Conservation (phyloP, 2,113 vertebrate species). For the Mellivora capensis region DNA sequence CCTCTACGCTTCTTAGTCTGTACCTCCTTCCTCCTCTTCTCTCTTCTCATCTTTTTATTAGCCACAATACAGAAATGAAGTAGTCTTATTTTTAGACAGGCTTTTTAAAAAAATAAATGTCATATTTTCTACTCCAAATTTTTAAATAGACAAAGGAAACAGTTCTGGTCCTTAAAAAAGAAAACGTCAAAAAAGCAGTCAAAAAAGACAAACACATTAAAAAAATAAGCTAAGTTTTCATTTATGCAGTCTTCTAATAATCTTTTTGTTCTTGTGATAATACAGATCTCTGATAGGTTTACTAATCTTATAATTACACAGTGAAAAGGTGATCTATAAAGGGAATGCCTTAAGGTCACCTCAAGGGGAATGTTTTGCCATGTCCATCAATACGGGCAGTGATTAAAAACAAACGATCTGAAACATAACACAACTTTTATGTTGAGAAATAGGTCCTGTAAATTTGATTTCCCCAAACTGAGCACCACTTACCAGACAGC, state of each 20-base stretch:
- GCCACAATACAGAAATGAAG: background rate
- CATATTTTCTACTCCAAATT: slow-evolving; percentile 12
- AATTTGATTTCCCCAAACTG: slow-evolving; percentile 3
- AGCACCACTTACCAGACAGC: slow-evolving; percentile 84
- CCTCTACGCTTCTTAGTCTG: background rate
- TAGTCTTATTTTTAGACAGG: background rate
- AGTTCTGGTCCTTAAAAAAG: background rate
- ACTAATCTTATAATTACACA: background rate
- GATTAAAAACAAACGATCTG: slow-evolving; percentile 15
- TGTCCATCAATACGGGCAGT: background rate
- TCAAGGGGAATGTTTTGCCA: background rate
- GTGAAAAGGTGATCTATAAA: slow-evolving; percentile 7
- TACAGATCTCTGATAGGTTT: background rate
- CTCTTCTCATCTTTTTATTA: background rate
- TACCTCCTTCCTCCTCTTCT: background rate
- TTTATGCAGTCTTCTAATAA: background rate
- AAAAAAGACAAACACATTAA: background rate
- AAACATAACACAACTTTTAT: background rate
- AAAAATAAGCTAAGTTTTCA: slow-evolving; percentile 28
- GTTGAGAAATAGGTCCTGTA: background rate
- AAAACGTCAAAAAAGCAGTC: background rate
- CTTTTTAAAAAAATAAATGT: background rate
- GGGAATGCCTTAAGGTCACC: background rate
- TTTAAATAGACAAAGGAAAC: background rate
- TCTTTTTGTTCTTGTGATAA: background rate